phyloP scores from a whole-genome alignment of 1,140 invertebrate genomes.

The Metopolophium dirhodum region DNA sequence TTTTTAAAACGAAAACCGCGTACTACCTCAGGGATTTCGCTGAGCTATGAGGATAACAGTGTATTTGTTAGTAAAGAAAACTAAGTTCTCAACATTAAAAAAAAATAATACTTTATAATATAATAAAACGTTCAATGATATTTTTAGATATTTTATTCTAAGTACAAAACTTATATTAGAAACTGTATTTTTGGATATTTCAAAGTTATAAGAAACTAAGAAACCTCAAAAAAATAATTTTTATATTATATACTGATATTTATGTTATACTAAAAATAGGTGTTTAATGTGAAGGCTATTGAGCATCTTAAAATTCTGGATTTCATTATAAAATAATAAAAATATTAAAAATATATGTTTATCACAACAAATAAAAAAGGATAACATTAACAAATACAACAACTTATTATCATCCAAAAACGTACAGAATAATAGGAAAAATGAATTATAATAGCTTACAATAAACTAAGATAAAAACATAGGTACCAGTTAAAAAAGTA shows the following conservation, averaged over 20 bases:
- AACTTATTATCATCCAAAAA: background rate
- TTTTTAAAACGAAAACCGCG: conserved; percentile 57
- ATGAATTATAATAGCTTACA: too few species aligned
- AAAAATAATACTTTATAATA: background rate
- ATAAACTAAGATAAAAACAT: background rate
- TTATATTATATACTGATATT: too few species aligned
- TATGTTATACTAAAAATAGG: background rate
- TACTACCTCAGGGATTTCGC: conserved; percentile 37
- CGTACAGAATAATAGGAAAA: background rate
- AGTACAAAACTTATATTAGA: background rate
- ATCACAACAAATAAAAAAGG: too few species aligned
- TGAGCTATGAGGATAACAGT: background rate
- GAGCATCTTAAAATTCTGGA: background rate
- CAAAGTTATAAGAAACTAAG: background rate
- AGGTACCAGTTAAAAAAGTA: background rate
- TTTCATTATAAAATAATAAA: background rate
- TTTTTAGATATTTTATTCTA: background rate
- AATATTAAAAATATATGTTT: background rate
- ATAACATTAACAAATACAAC: background rate
- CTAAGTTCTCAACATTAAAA: background rate
- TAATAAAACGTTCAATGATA: background rate
- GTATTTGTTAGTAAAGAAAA: background rate
- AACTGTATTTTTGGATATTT: background rate
- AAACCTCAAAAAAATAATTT: background rate
- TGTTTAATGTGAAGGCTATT: background rate